Evolutionary conservation across 2,113 vertebrate species (phyloP).

Genomic region (Sinocyclocheilus anophthalmus): DNA sequence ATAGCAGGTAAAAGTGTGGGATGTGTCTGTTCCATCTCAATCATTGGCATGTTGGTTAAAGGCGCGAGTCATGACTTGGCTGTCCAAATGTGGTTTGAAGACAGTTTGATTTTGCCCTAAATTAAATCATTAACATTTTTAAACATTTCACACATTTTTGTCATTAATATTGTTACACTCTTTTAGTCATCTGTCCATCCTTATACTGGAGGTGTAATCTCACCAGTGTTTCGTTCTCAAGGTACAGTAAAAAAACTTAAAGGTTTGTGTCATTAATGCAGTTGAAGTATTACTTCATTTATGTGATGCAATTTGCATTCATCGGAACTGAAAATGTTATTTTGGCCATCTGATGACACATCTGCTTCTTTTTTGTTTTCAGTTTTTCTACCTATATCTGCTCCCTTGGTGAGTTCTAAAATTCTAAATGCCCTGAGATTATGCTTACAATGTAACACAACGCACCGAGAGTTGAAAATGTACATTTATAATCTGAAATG

Average conservation of each 20-base stretch:
- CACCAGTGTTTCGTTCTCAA: slow-evolving; percentile 67
- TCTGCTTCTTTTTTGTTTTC: slow-evolving; percentile 42
- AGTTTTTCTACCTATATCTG: slow-evolving; percentile 66
- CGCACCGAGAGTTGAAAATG: neutral
- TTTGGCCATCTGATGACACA: neutral
- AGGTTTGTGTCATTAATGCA: neutral
- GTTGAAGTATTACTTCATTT: neutral
- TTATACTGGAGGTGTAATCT: slow-evolving; percentile 70
- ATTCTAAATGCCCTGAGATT: neutral
- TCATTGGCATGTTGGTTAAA: too few relatives aligned
- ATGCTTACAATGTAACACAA: neutral
- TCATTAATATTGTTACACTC: neutral
- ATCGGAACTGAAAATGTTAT: neutral
- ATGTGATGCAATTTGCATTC: neutral
- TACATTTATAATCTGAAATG: neutral
- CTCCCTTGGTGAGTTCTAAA: slow-evolving; percentile 67
- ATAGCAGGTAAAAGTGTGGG: neutral
- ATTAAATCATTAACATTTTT: neutral
- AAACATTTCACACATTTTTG: neutral
- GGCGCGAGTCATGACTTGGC: too few relatives aligned
- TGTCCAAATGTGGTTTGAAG: neutral
- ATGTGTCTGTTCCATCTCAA: too few relatives aligned
- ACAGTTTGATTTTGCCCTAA: neutral
- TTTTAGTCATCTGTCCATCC: slow-evolving; percentile 71
- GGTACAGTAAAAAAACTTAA: slow-evolving; percentile 56